Evolutionary conservation across 2,888 invertebrate species (phyloP).

Genomic region (Ophion slaviceki): DNA sequence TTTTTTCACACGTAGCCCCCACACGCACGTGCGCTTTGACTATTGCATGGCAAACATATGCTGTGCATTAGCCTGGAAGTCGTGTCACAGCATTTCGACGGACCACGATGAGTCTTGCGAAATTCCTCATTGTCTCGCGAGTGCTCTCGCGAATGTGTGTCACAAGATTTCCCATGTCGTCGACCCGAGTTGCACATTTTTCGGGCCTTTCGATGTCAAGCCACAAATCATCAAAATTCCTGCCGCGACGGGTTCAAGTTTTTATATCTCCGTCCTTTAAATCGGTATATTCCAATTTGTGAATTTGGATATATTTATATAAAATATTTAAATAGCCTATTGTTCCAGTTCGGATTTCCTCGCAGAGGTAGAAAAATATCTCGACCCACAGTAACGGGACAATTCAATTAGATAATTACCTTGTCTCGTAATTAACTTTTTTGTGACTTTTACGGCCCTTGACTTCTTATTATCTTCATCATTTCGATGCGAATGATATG

Average conservation of each 20-base stretch:
- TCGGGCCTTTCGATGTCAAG: slow-evolving; percentile 9
- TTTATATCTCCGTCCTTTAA: neutral
- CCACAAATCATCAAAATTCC: neutral
- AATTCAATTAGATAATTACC: too few relatives aligned
- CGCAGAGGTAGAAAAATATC: too few relatives aligned
- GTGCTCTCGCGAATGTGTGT: slow-evolving; percentile 63
- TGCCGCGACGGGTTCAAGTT: neutral
- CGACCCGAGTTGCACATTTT: slow-evolving; percentile 25
- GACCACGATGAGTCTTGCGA: slow-evolving; percentile 70
- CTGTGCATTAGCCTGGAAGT: slow-evolving; percentile 19
- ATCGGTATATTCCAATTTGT: too few relatives aligned
- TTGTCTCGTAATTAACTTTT: too few relatives aligned
- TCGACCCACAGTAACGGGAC: too few relatives aligned
- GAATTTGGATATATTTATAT: too few relatives aligned
- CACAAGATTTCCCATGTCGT: slow-evolving; percentile 65
- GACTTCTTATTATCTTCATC: too few relatives aligned
- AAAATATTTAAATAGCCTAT: too few relatives aligned
- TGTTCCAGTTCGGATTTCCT: too few relatives aligned
- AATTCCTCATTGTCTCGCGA: slow-evolving; percentile 74
- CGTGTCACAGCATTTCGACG: slow-evolving; percentile 20
- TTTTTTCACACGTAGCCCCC: slow-evolving; percentile 37
- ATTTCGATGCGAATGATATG: too few relatives aligned
- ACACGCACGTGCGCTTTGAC: neutral
- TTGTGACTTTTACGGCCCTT: too few relatives aligned
- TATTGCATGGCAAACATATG: slow-evolving; percentile 18